Percentiles rank a stretch among this genome's conserved stretches.
These are phyloP conservation scores for Psophia crepitans DNA, from an alignment of 2,113 vertebrate genomes.

Conservation along the genomic window DNA sequence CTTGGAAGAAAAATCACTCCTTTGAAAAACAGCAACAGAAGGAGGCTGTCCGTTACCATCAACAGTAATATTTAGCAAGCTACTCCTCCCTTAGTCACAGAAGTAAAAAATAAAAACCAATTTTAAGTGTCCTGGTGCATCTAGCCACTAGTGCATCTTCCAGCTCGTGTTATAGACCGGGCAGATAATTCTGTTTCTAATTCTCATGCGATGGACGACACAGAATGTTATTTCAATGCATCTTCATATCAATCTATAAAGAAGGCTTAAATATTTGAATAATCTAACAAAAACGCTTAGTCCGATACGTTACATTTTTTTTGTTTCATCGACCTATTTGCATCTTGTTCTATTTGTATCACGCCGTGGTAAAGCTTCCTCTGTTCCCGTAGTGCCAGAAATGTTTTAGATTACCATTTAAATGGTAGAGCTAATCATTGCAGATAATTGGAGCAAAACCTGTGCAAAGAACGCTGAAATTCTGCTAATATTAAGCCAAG, in stretches of 20 bases:
- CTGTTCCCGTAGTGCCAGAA: neutral
- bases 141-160: neutral
- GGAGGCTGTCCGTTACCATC: neutral
- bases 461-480: slow-evolving; percentile 1
- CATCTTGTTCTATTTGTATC: neutral
- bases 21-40: neutral
- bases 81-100: neutral
- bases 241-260: neutral
- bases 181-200: neutral
- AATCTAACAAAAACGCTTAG: neutral
- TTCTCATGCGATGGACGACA: neutral
- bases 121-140: neutral
- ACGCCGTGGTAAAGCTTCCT: neutral
- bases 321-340: neutral
- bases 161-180: neutral
- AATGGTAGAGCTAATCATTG: neutral
- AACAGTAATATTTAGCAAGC: neutral
- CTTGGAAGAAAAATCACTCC: neutral
- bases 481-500: neutral
- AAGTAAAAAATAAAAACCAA: neutral
- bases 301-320: neutral
- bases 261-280: neutral
- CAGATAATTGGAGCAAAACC: slow-evolving; percentile 29
- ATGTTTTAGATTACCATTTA: slow-evolving; percentile 14
- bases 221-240: neutral